Evolutionary conservation across 2,797 vertebrate species (phyloP), one percentile per base, ranked within the genome.

Genomic region (Holocentrus rufus): DNA sequence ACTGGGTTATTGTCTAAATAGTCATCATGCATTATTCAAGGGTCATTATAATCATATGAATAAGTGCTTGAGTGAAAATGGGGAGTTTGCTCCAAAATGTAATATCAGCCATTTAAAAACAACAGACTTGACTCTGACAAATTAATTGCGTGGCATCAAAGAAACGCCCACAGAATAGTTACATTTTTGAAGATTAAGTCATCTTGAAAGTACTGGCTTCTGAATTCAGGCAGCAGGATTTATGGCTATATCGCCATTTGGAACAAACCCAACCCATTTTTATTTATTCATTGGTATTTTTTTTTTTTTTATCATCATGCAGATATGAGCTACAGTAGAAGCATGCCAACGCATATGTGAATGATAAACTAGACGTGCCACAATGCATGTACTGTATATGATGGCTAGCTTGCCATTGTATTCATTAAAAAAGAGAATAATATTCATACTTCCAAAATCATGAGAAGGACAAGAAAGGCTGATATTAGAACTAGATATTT

Each of bases 301-400:
- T 58, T 34, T 57, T 34, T 31, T 1, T 22, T 27, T 27, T 20
- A 58, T 39, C 10, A 76, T 25, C 85, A 87, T 88, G 83, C 89
- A 87, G 42, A 63, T 64, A 67, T 70, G 31, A 72, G 46, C 62
- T 77, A 77, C 47, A 60, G 42, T 69, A 18, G 63, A 76, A 82
- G 65, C 84, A 87, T 87, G 84, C 86, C 13, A 18, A 53, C 72
- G 64, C 46, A 66, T 52, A 46, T 60, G 62, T 62, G 30, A 59
- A 76, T 30, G 36, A 78, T 17, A 63, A 17, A 44, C 49, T n/a
- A 39, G 18, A 62, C 18, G 14, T 71, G 47, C 44, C 4, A 49
- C 31, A 65, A 54, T 58, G 57, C 47, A 31, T 75, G 52, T 46
- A 27, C 60, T 34, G 25, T 34, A 34, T 18, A 46, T 22, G 2